Evolutionary conservation across 2,888 invertebrate genomes (phyloP), one percentile per base, ranked within the genome.

Genomic region (Drosophila anomelani): DNA sequence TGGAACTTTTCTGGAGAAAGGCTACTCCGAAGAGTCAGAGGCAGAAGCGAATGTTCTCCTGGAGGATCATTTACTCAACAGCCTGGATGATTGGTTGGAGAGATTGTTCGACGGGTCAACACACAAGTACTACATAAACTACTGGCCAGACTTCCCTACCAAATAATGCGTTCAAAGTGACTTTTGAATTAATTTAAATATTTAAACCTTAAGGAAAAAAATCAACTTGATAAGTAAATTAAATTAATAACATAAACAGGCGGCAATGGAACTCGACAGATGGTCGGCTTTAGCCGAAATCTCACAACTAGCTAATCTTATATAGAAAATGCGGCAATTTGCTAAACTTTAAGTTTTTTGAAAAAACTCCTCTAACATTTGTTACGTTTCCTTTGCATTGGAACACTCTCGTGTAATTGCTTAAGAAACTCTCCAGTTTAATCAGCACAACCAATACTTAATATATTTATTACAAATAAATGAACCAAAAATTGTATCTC

Each of bases 111-210:
- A 99, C 92, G 99, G 99, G 76, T 96, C 96, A 77, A 98, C 99
- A 8, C 97, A 97, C 92, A 96, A 98, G 82, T 99, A 98, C 93
- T 96, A 97, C 93, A 95, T 99, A 85, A 98, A 98, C 93, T 98
- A 98, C 93, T 99, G 99, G 99, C 99, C 99, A n/a, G 97, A 98
- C 91, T 98, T 97, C 94, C 96, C 96, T 79, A 95, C 96, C 90
- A 96, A 96, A 93, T 96, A 95, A 94, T 26, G 23, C 29, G 36
- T 54, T 54, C 12, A 54, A 53, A 12, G 36, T 36, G 34, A 51
- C 51, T 34, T 34, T 34, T 34, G 32, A 34, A 20, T 15, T 36
- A 51, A 51, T 23, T 51, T 51, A 36, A 6, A 53, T 15, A 36
- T n/a, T 36, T 36, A 53, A 6, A 53, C 51, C 23, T n/a, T 53